Conservation (phyloP, 2,888 invertebrate genomes). For the Eupithecia insigniata region DNA sequence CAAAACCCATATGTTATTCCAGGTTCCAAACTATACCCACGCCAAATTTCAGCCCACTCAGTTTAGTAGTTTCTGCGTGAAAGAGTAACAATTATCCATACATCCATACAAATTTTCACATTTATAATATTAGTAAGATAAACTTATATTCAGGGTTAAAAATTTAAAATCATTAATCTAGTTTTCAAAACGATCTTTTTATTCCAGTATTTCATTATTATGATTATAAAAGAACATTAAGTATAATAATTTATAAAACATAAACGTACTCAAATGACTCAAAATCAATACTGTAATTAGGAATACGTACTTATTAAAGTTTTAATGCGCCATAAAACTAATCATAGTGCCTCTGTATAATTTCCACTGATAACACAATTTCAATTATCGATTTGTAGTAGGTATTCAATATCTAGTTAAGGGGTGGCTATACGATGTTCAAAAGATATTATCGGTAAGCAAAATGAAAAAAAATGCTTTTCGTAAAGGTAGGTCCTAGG, state of each 20-base stretch:
- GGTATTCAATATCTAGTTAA: slow-evolving; percentile 48
- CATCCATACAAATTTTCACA: too few relatives aligned
- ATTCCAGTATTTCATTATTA: not conserved
- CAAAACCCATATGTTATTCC: too few relatives aligned
- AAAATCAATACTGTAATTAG: not conserved
- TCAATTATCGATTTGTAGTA: slow-evolving; percentile 53
- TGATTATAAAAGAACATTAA: not conserved
- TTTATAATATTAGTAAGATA: too few relatives aligned
- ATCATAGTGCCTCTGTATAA: slow-evolving; percentile 47
- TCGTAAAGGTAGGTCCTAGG: too few relatives aligned
- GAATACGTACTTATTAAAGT: slow-evolving; percentile 1
- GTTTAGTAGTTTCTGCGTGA: too few relatives aligned
- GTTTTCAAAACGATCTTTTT: too few relatives aligned
- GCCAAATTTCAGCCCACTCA: too few relatives aligned
- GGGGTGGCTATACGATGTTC: slow-evolving; percentile 30
- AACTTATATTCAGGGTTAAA: too few relatives aligned
- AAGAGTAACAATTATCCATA: too few relatives aligned
- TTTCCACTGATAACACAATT: slow-evolving; percentile 61
- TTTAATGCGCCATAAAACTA: slow-evolving; percentile 1
- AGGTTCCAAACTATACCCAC: too few relatives aligned
- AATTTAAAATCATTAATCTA: too few relatives aligned
- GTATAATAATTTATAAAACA: not conserved
- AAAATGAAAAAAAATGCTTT: not conserved
- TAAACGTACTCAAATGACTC: not conserved
- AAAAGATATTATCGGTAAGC: not conserved